Evolutionary conservation across 2,888 invertebrate genomes (phyloP).

Genomic region (Lordiphosa fenestrarum): DNA sequence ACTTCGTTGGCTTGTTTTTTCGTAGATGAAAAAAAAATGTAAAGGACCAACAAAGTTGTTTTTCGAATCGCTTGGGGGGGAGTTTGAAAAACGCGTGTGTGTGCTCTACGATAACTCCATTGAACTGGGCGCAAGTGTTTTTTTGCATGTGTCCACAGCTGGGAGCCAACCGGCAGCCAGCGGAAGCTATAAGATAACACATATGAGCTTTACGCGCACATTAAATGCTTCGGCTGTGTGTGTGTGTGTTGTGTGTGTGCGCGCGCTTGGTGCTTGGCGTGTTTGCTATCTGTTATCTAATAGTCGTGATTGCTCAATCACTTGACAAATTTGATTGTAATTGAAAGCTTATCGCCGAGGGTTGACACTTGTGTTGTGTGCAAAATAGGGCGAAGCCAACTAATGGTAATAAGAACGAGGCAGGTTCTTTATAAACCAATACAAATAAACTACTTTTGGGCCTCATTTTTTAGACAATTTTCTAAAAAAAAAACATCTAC

Average conservation of each 20-base stretch:
- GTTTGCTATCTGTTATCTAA: slow-evolving; percentile 66
- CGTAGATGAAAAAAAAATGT: slow-evolving; percentile 17
- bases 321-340: slow-evolving; percentile 56
- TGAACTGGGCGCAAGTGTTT: slow-evolving; percentile 61
- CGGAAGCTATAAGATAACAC: slow-evolving; percentile 56
- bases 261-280: slow-evolving; percentile 24
- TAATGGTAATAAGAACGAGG: too few relatives aligned
- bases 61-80: slow-evolving; percentile 61
- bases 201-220: slow-evolving; percentile 29
- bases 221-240: slow-evolving; percentile 14
- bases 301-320: slow-evolving; percentile 65
- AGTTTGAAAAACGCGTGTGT: slow-evolving; percentile 63
- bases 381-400: too few relatives aligned
- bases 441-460: too few relatives aligned
- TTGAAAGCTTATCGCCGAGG: slow-evolving; percentile 49
- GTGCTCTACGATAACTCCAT: slow-evolving; percentile 63
- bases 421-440: too few relatives aligned
- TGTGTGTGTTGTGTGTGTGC: slow-evolving; percentile 11
- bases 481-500: too few relatives aligned
- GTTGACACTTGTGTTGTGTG: slow-evolving; percentile 16
- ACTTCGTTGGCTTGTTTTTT: slow-evolving; percentile 16
- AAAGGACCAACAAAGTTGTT: slow-evolving; percentile 42
- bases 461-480: too few relatives aligned
- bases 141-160: slow-evolving; percentile 37
- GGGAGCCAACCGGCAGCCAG: slow-evolving; percentile 26